Conservation (phyloP, 2,888 invertebrate genomes). For the Beris chalybata region DNA sequence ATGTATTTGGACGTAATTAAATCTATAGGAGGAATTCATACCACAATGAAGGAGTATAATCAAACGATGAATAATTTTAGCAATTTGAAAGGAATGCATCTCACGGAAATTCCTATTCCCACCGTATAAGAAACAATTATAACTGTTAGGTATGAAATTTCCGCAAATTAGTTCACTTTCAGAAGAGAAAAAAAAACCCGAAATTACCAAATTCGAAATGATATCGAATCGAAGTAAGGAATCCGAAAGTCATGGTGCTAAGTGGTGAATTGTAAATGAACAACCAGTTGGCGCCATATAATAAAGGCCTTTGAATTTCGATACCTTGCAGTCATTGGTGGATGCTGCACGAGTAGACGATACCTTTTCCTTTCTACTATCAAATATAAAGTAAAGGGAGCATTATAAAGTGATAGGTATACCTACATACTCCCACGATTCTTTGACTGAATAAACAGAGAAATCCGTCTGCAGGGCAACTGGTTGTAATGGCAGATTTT, state of each 20-base stretch:
- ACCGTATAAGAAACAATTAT: constrained; percentile 17
- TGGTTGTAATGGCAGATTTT: neutral
- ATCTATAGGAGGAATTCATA: constrained; percentile 1
- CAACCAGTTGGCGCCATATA: constrained; percentile 30
- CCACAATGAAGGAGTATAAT: constrained; percentile 15
- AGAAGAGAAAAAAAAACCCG: constrained; percentile 12
- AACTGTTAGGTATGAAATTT: constrained; percentile 7
- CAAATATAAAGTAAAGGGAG: too few species aligned
- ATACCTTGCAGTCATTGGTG: constrained; percentile 28
- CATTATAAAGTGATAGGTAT: constrained; percentile 19
- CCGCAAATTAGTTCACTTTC: constrained; percentile 29
- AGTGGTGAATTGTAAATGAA: constrained; percentile 33
- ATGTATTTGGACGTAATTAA: neutral
- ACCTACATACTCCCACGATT: constrained; percentile 30
- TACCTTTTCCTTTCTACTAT: too few species aligned
- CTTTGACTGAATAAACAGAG: constrained; percentile 20
- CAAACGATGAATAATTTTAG: constrained; percentile 22
- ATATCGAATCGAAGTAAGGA: constrained; percentile 22
- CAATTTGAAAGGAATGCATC: constrained; percentile 18
- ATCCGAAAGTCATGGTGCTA: constrained; percentile 25
- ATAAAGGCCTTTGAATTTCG: constrained; percentile 30
- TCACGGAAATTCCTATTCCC: constrained; percentile 13
- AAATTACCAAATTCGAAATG: constrained; percentile 23
- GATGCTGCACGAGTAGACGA: constrained; percentile 11
- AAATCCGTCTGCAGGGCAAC: constrained; percentile 14